Percentiles rank a stretch among this genome's conserved stretches.
These are phyloP conservation scores for Hypolimnas misippus DNA, from an alignment of 2,888 invertebrate genomes.

Conservation along the genomic window DNA sequence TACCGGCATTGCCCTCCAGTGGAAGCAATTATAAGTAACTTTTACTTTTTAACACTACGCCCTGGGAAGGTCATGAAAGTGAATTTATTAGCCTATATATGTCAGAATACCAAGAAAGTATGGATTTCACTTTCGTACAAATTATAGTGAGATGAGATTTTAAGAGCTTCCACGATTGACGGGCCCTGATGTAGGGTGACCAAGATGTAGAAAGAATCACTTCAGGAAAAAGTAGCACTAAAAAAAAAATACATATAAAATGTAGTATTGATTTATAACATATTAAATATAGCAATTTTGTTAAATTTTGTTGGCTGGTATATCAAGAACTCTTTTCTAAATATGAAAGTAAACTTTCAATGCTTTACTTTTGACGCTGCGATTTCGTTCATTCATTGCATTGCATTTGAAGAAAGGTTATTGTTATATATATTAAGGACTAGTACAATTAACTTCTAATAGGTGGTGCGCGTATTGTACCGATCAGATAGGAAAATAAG, in stretches of 20 bases:
- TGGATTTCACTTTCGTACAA: slow-evolving; percentile 69
- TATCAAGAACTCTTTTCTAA: not conserved
- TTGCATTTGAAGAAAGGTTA: too few relatives aligned
- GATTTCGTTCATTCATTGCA: too few relatives aligned
- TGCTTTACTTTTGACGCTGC: too few relatives aligned
- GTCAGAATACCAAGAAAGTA: slow-evolving; percentile 52
- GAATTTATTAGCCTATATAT: slow-evolving; percentile 40
- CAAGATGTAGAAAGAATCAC: not conserved
- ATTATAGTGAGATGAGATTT: slow-evolving; percentile 50
- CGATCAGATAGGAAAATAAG: too few relatives aligned
- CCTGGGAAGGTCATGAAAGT: slow-evolving; percentile 41
- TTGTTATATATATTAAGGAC: too few relatives aligned
- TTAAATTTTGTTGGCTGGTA: too few relatives aligned
- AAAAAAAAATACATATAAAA: too few relatives aligned
- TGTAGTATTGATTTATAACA: too few relatives aligned
- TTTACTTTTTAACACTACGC: slow-evolving; percentile 42
- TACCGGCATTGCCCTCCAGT: slow-evolving; percentile 26
- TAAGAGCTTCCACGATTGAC: slow-evolving; percentile 20
- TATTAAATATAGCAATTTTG: too few relatives aligned
- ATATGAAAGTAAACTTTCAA: too few relatives aligned
- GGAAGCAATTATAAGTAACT: slow-evolving; percentile 29
- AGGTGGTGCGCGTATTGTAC: too few relatives aligned
- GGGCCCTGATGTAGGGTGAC: slow-evolving; percentile 18
- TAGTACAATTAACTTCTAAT: too few relatives aligned
- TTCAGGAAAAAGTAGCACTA: not conserved